Evolutionary conservation across 2,113 vertebrate species (phyloP).

Genomic region (Ceyx melanurus): DNA sequence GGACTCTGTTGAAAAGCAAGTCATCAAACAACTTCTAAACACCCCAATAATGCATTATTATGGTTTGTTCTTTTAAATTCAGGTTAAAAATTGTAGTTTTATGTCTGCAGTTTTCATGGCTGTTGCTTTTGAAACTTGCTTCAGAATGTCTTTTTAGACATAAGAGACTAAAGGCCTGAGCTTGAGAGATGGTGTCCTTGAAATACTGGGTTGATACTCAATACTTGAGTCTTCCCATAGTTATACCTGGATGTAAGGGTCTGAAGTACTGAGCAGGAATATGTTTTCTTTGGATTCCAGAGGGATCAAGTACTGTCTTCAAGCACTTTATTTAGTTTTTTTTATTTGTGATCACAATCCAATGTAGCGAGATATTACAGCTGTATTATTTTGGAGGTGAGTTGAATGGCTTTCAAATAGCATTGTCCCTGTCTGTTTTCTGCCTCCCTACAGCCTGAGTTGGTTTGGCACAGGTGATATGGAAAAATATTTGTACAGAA

Average conservation of each 20-base stretch:
- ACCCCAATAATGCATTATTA: neutral
- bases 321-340: neutral
- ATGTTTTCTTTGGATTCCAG: neutral
- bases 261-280: neutral
- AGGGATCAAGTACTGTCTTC: neutral
- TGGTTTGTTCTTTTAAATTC: neutral
- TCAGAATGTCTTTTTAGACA: neutral
- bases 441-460: neutral
- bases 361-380: neutral
- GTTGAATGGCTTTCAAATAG: neutral
- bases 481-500: slow-evolving; percentile 1
- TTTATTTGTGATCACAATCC: neutral
- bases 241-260: neutral
- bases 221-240: neutral
- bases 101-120: neutral
- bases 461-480: neutral
- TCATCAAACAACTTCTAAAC: neutral
- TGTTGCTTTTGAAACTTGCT: neutral
- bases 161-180: neutral
- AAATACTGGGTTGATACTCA: neutral
- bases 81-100: neutral
- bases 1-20: neutral
- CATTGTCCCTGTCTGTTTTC: neutral
- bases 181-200: neutral
- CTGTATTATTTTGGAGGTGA: neutral